Evolutionary conservation across 1,140 invertebrate genomes (phyloP).

Genomic region (Orussus abietinus): DNA sequence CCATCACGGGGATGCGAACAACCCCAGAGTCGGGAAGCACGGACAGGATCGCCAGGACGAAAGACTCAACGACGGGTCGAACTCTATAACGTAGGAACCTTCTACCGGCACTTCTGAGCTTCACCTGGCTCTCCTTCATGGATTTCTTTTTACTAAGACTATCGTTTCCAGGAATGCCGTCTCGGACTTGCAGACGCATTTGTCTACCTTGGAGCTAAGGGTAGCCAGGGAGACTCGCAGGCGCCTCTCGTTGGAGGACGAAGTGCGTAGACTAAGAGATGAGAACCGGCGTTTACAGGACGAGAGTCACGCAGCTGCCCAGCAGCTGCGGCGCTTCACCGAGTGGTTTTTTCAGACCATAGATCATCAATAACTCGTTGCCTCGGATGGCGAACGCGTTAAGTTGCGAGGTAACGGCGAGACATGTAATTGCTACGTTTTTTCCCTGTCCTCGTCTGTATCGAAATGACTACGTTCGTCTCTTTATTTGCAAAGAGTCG

Average conservation of each 20-base stretch:
- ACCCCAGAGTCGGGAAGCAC: constrained; percentile 31
- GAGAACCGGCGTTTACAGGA: constrained; percentile 85
- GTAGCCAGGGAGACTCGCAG: constrained; percentile 61
- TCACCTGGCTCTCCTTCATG: too few relatives aligned
- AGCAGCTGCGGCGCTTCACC: constrained; percentile 84
- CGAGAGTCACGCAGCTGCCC: constrained; percentile 82
- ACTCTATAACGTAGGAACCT: constrained; percentile 38
- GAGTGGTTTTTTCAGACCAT: constrained; percentile 92
- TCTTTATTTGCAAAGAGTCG: too few relatives aligned
- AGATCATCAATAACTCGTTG: constrained; percentile 69
- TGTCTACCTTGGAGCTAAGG: constrained; percentile 63
- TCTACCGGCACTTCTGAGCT: too few relatives aligned
- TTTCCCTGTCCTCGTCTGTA: too few relatives aligned
- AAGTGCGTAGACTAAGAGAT: constrained; percentile 72
- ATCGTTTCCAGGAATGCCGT: constrained; percentile 39
- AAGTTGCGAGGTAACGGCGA: too few relatives aligned
- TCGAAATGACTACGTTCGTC: too few relatives aligned
- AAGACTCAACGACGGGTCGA: constrained; percentile 31
- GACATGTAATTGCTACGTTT: too few relatives aligned
- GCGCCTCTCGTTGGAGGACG: constrained; percentile 63
- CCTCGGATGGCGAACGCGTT: too few relatives aligned
- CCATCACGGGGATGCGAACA: constrained; percentile 34
- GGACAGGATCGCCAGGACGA: constrained; percentile 42
- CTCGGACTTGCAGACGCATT: constrained; percentile 61
- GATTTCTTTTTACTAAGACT: constrained; percentile 13